These are phyloP conservation scores for Zaprionus ghesquierei DNA, from an alignment of 1,140 invertebrate species.

Conservation along the genomic window DNA sequence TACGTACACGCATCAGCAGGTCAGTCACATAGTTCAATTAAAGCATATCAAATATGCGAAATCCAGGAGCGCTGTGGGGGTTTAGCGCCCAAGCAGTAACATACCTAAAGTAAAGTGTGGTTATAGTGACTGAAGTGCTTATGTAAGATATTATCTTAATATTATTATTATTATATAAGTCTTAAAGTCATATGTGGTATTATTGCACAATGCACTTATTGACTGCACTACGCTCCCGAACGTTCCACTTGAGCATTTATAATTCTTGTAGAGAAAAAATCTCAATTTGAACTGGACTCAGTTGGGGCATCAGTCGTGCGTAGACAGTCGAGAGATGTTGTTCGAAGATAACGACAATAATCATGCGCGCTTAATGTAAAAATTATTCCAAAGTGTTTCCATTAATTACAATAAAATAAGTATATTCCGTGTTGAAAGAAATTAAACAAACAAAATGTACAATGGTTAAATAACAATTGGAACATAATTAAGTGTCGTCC, in stretches of 20 bases:
- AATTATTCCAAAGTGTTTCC: not conserved
- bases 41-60: constrained; percentile 57
- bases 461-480: constrained; percentile 33
- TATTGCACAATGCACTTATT: too few species aligned
- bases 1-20: constrained; percentile 49
- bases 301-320: constrained; percentile 44
- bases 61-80: constrained; percentile 25
- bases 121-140: not conserved
- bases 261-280: constrained; percentile 50
- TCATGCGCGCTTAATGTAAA: not conserved
- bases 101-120: not conserved
- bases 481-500: constrained; percentile 57
- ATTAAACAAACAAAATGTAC: constrained; percentile 30
- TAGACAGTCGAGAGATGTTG: constrained; percentile 22
- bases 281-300: constrained; percentile 53
- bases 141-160: not conserved
- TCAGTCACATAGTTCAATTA: constrained; percentile 75
- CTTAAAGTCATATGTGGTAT: not conserved
- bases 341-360: not conserved
- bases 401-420: constrained; percentile 4
- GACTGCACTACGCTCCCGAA: constrained; percentile 32
- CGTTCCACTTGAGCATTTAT: constrained; percentile 23
- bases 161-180: not conserved
- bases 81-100: not conserved
- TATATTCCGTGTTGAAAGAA: not conserved